Evolutionary conservation across 2,888 invertebrate genomes (phyloP).

Genomic region (Artemia sp.): DNA sequence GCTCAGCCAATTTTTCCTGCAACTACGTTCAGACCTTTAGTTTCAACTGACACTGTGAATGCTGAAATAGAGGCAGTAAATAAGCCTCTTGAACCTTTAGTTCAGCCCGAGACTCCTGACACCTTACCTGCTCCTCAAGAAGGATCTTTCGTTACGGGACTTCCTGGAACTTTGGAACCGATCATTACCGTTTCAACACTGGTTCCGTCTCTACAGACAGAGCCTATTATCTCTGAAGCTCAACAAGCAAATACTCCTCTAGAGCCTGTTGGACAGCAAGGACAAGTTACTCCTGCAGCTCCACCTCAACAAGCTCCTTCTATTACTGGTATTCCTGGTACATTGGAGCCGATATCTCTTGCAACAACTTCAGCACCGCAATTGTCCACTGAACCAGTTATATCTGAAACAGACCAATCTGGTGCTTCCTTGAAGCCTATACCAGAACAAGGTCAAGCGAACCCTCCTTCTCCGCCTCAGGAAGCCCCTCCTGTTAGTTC

Average conservation of each 20-base stretch:
- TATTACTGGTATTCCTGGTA: slow-evolving; percentile 3
- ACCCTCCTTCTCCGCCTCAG: not conserved
- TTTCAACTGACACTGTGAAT: not conserved
- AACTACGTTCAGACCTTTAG: not conserved
- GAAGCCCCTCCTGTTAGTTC: not conserved
- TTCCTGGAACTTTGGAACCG: not conserved
- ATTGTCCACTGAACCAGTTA: not conserved
- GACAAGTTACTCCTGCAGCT: not conserved
- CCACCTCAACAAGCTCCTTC: slow-evolving; percentile 10
- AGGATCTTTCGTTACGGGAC: no score
- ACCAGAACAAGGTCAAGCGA: not conserved
- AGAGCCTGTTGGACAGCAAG: not conserved
- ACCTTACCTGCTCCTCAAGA: no score
- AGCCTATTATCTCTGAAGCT: not conserved
- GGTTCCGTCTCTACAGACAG: not conserved
- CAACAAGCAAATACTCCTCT: not conserved
- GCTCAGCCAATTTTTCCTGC: not conserved
- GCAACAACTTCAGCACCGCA: not conserved
- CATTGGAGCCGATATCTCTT: not conserved
- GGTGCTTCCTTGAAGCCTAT: not conserved
- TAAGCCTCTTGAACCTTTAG: no score
- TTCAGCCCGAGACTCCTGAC: no score
- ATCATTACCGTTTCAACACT: not conserved
- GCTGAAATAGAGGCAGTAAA: no score
- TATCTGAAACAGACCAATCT: not conserved